Conservation (phyloP, 1,140 invertebrate genomes). For the Megalopta genalis region DNA sequence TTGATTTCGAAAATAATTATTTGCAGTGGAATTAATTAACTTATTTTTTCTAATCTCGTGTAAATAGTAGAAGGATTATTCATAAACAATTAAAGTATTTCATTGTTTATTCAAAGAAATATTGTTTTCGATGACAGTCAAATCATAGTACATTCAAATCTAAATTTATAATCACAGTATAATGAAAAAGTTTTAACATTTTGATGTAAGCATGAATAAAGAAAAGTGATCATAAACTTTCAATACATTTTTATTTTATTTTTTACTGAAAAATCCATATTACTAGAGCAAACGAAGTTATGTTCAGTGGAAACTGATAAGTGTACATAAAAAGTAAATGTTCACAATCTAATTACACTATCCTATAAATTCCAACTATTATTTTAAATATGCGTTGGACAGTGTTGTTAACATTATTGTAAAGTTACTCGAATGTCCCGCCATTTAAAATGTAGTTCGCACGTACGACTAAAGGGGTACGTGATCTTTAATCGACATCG, state of each 20-base stretch:
- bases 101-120: background rate
- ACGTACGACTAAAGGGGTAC: constrained; percentile 22
- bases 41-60: background rate
- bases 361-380: too few species aligned
- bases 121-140: too few species aligned
- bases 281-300: background rate
- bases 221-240: background rate
- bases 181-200: background rate
- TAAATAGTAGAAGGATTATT: too few species aligned
- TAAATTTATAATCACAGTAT: too few species aligned
- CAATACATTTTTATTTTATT: background rate
- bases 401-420: background rate
- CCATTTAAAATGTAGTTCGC: constrained; percentile 37
- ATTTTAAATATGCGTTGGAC: too few species aligned
- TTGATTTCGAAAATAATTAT: background rate
- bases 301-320: background rate
- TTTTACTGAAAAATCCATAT: background rate
- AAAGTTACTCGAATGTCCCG: constrained; percentile 18
- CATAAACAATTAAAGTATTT: too few species aligned
- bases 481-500: constrained; percentile 24
- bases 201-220: background rate
- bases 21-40: background rate
- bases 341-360: too few species aligned
- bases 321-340: too few species aligned
- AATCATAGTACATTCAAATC: background rate